Percentiles rank a stretch among this genome's conserved stretches.
These are phyloP conservation scores for Anabacerthia variegaticeps DNA, from an alignment of 2,797 vertebrate genomes.

Conservation along the genomic window DNA sequence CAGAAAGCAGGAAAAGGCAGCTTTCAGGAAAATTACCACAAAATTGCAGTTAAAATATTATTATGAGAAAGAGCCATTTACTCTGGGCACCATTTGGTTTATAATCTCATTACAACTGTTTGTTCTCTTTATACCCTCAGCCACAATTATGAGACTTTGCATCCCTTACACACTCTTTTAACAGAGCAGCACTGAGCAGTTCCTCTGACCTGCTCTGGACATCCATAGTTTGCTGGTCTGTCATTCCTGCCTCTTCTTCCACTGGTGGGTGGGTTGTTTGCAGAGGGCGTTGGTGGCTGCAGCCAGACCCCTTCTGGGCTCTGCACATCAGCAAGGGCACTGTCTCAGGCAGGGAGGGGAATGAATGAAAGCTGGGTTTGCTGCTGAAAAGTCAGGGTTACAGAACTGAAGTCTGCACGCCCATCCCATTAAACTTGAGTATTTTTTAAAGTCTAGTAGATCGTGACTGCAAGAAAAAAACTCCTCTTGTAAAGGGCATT, in stretches of 20 bases:
- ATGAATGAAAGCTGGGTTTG: background rate
- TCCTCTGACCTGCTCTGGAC: background rate
- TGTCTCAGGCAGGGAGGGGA: background rate
- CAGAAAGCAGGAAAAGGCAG: background rate
- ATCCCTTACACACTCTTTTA: background rate
- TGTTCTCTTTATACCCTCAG: background rate
- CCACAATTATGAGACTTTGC: background rate
- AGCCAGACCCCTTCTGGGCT: background rate
- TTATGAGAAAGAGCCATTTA: background rate
- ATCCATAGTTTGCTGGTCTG: rapidly evolving
- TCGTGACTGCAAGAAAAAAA: background rate
- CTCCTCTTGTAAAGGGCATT: background rate
- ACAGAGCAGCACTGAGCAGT: background rate
- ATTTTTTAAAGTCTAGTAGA: background rate
- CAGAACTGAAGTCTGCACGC: background rate
- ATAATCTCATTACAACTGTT: background rate
- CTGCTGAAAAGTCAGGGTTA: background rate
- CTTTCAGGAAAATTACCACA: background rate
- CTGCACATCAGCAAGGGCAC: background rate
- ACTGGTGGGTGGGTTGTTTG: background rate
- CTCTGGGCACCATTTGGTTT: background rate
- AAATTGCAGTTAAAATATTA: background rate
- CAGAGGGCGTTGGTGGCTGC: background rate
- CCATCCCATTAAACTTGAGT: background rate
- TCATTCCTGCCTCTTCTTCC: background rate